A percentile compares a stretch with the other conserved stretches of the same genome.
These are phyloP conservation scores for Vombatus ursinus DNA, from an alignment of 2,113 vertebrate species.

Conservation along the genomic window DNA sequence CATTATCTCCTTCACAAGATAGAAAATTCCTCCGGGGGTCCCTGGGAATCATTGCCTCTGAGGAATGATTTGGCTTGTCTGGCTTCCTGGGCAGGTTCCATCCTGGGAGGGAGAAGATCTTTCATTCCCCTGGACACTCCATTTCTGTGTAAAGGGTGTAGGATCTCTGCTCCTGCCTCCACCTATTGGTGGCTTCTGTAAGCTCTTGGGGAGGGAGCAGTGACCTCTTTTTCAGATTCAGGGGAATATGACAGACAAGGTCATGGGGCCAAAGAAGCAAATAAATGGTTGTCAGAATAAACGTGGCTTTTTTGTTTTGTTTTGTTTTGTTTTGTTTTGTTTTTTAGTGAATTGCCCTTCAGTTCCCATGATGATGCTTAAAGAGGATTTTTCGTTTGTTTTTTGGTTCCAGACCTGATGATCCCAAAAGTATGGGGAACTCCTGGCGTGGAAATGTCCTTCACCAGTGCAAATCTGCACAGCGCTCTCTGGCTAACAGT, in stretches of 20 bases:
- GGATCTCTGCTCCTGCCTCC: slow-evolving; percentile 14
- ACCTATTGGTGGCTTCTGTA: not conserved
- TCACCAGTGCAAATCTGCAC: not conserved
- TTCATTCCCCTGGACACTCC: slow-evolving; percentile 5
- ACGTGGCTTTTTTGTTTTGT: not conserved
- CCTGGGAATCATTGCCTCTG: not conserved
- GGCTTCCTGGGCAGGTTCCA: slow-evolving; percentile 76
- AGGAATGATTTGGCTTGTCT: no score
- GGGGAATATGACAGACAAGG: not conserved
- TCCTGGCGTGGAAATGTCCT: not conserved
- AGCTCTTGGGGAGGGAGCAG: slow-evolving; percentile 25
- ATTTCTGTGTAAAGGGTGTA: not conserved
- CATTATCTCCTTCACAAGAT: slow-evolving; percentile 74
- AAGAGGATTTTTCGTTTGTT: not conserved
- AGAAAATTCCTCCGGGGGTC: slow-evolving; percentile 59
- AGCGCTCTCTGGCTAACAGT: not conserved
- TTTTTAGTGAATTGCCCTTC: not conserved
- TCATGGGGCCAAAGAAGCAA: not conserved
- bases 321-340: no score
- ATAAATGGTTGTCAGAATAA: not conserved
- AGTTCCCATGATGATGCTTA: not conserved
- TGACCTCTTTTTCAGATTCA: not conserved
- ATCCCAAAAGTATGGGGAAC: not conserved
- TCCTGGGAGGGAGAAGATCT: slow-evolving; percentile 62
- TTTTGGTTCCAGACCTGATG: not conserved